phyloP scores from a whole-genome alignment of 2,797 vertebrate species.

The Cynopterus sphinx region DNA sequence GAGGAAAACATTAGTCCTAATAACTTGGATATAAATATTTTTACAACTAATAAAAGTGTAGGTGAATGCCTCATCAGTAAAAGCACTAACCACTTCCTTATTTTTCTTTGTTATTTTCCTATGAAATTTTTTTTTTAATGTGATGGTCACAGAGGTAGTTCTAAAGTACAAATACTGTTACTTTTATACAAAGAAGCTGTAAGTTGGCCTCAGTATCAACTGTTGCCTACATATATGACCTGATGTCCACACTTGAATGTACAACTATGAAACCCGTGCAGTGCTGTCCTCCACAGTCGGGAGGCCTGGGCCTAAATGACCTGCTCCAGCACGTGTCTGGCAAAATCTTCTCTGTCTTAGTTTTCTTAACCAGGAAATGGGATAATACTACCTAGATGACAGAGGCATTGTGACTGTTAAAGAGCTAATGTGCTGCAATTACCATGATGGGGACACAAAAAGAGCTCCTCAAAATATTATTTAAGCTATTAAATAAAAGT shows the following conservation, averaged over 20 bases:
- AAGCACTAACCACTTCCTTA: background rate
- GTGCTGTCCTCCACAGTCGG: background rate
- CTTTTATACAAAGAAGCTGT: slow-evolving; percentile 7
- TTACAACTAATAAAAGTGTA: slow-evolving; percentile 31
- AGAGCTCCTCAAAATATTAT: background rate
- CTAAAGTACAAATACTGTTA: background rate
- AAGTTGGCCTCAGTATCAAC: background rate
- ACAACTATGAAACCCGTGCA: background rate
- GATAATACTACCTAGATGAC: background rate
- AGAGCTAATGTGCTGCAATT: background rate
- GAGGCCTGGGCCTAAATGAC: background rate
- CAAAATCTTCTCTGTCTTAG: background rate
- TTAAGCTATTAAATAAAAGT: background rate
- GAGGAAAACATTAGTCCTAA: background rate
- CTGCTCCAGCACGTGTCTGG: background rate
- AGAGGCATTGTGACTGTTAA: background rate
- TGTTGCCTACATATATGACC: background rate
- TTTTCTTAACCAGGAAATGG: background rate
- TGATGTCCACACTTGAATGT: background rate
- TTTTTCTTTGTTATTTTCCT: slow-evolving; percentile 6
- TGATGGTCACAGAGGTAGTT: background rate
- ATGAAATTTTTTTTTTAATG: background rate
- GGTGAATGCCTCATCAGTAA: slow-evolving; percentile 4
- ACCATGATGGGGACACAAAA: background rate
- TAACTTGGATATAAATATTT: slow-evolving; percentile 38